These are phyloP conservation scores for Brenthis ino DNA, from an alignment of 2,888 invertebrate genomes.

Conservation along the genomic window DNA sequence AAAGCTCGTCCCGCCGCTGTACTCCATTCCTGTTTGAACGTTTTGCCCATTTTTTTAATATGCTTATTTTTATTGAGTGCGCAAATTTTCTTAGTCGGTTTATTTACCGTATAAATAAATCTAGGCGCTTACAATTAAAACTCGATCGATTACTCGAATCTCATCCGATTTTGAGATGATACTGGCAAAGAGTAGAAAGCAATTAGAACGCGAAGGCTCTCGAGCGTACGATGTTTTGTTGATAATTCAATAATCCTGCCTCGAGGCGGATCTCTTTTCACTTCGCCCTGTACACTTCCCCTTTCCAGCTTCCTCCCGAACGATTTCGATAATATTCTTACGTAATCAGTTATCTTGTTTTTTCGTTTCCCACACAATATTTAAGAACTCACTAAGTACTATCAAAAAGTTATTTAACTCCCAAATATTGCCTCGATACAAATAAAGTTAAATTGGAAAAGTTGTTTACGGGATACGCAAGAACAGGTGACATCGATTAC, in stretches of 20 bases:
- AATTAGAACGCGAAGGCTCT: constrained; percentile 72
- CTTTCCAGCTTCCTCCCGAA: constrained; percentile 43
- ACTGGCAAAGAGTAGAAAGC: constrained; percentile 65
- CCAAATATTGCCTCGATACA: constrained; percentile 69
- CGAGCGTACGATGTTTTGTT: constrained; percentile 76
- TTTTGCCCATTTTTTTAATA: constrained; percentile 52
- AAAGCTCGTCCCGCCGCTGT: constrained; percentile 54
- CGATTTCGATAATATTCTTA: constrained; percentile 63
- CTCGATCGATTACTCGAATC: constrained; percentile 66
- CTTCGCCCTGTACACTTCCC: constrained; percentile 49
- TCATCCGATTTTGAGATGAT: constrained; percentile 66
- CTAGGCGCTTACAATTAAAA: constrained; percentile 53
- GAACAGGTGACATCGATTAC: constrained; percentile 69
- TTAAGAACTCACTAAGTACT: constrained; percentile 59
- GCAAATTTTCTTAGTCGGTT: constrained; percentile 38
- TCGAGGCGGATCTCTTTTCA: constrained; percentile 65
- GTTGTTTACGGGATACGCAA: constrained; percentile 57
- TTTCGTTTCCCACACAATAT: constrained; percentile 66
- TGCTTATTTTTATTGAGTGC: constrained; percentile 27
- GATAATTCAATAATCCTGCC: constrained; percentile 78
- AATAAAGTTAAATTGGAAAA: constrained; percentile 82
- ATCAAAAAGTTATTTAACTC: constrained; percentile 67
- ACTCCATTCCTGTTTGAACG: constrained; percentile 46
- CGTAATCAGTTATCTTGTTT: constrained; percentile 69
- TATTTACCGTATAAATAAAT: constrained; percentile 54